Evolutionary conservation across 1,140 invertebrate species (phyloP).

Genomic region (Tribolium castaneum): DNA sequence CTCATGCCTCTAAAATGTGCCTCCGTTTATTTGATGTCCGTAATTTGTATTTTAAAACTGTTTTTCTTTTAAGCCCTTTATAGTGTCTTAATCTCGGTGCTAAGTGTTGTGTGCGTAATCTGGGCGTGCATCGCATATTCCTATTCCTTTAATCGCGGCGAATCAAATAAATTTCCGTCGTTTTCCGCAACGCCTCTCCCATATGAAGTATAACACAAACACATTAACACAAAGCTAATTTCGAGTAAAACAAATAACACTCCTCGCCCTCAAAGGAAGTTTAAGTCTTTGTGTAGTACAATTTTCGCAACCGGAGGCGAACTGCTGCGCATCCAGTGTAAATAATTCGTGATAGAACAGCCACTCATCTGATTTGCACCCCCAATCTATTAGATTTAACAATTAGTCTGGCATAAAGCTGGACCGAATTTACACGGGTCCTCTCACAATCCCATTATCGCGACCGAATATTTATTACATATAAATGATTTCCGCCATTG

Average conservation of each 20-base stretch:
- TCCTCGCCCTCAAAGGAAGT: conserved; percentile 6
- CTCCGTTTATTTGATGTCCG: no score
- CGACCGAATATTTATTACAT: conserved; percentile 46
- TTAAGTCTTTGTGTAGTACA: conserved; percentile 16
- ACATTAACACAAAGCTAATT: conserved; percentile 36
- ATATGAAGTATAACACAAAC: conserved; percentile 24
- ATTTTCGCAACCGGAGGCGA: conserved; percentile 22
- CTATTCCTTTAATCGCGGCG: neutral
- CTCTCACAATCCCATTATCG: conserved; percentile 46
- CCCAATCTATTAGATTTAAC: conserved; percentile 53
- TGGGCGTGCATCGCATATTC: conserved; percentile 2
- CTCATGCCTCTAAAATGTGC: no score
- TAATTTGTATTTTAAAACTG: no score
- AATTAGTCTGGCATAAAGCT: conserved; percentile 50
- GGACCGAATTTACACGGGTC: conserved; percentile 47
- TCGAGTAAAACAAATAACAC: conserved; percentile 19
- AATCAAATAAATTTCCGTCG: conserved; percentile 5
- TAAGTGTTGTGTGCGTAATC: neutral
- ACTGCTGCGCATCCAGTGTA: conserved; percentile 41
- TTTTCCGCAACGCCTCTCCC: neutral
- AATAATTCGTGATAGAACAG: conserved; percentile 48
- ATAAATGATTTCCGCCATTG: conserved; percentile 41
- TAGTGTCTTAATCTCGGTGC: no score
- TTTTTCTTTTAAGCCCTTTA: no score
- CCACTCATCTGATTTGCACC: conserved; percentile 51